A percentile compares a stretch with the other conserved stretches of the same genome.
Conservation (phyloP, 2,888 invertebrate genomes). For the Diplolepis rosae region DNA sequence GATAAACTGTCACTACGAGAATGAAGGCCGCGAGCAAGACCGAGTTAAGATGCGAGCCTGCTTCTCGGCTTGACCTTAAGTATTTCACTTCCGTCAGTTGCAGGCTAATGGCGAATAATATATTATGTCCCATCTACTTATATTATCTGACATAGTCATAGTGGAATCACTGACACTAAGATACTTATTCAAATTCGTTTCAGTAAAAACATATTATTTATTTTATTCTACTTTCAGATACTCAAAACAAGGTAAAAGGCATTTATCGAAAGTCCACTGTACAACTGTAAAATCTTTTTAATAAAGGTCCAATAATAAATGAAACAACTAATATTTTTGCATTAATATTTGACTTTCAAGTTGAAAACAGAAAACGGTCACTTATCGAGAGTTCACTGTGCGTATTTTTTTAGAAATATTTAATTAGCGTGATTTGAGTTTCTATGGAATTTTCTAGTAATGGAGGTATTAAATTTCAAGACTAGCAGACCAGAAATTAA, state of each 20-base stretch:
- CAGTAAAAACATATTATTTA: constrained; percentile 15
- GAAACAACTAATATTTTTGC: no score
- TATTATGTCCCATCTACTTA: constrained; percentile 35
- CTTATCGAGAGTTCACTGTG: no score
- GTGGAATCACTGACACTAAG: constrained; percentile 30
- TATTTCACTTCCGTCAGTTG: constrained; percentile 70
- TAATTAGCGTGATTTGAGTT: no score
- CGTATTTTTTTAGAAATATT: no score
- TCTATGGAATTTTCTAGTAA: neutral
- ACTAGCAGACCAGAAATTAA: constrained; percentile 10
- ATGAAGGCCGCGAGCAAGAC: constrained; percentile 62
- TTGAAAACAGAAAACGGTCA: no score
- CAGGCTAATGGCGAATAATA: constrained; percentile 68
- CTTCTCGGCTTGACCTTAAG: constrained; percentile 64
- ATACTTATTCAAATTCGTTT: constrained; percentile 22
- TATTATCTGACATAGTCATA: constrained; percentile 23
- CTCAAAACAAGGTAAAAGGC: neutral
- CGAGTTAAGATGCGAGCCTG: constrained; percentile 67
- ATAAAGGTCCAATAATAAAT: no score
- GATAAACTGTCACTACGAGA: constrained; percentile 44
- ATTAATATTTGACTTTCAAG: no score
- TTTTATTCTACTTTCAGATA: neutral
- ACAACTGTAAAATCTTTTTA: neutral
- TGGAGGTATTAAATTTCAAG: constrained; percentile 1
- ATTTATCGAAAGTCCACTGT: neutral